Evolutionary conservation across 2,113 vertebrate genomes (phyloP).

Genomic region (Perca schrenkii): DNA sequence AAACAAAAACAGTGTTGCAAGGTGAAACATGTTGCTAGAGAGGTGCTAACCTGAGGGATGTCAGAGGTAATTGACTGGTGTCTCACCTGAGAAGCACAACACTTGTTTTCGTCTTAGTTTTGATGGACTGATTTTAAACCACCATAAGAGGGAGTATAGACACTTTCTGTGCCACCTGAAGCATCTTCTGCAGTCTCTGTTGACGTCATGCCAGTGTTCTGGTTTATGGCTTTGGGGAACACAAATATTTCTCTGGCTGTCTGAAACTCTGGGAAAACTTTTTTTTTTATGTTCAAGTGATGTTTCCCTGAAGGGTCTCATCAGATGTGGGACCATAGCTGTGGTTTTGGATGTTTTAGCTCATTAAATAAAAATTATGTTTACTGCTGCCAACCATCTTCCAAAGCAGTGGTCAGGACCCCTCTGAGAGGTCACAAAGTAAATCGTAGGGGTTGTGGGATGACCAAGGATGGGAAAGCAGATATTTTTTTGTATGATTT

Average conservation of each 20-base stretch:
- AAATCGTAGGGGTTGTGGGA: not conserved
- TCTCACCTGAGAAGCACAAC: not conserved
- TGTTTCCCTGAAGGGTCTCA: not conserved
- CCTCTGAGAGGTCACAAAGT: not conserved
- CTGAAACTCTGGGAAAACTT: not conserved
- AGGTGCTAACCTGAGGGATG: constrained; percentile 7
- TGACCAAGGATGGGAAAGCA: not conserved
- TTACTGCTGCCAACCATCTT: not conserved
- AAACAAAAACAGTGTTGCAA: constrained; percentile 23
- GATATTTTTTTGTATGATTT: not conserved
- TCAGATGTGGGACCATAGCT: not conserved
- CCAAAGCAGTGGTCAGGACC: not conserved
- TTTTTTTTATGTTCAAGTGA: not conserved
- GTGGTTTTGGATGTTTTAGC: not conserved
- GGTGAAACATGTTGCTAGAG: constrained; percentile 40
- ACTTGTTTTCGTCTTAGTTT: constrained; percentile 1
- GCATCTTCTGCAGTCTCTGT: not conserved
- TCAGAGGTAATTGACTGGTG: not conserved
- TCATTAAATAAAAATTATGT: not conserved
- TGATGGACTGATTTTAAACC: not conserved
- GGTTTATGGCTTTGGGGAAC: not conserved
- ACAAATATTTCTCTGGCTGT: not conserved
- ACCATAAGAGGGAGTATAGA: not conserved
- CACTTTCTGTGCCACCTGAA: not conserved
- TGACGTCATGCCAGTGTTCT: not conserved